Conservation (phyloP, 1,140 invertebrate species). For the Trigoniulus corallinus region DNA sequence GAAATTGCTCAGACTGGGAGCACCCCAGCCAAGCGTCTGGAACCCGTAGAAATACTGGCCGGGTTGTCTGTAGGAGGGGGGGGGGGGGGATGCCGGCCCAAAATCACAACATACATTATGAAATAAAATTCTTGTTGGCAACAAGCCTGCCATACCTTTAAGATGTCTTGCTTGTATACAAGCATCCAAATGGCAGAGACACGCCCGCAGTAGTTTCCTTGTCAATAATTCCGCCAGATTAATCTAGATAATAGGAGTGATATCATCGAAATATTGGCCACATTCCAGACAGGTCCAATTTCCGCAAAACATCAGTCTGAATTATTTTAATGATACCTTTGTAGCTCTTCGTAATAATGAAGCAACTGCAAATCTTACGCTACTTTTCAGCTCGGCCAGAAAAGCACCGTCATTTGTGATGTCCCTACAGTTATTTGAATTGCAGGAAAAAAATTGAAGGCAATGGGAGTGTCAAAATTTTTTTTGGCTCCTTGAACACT, state of each 20-base stretch:
- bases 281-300: not conserved
- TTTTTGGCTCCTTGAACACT: not conserved
- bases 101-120: too few relatives aligned
- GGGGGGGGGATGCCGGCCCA: too few relatives aligned
- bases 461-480: not conserved
- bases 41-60: too few relatives aligned
- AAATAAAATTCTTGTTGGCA: too few relatives aligned
- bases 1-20: too few relatives aligned
- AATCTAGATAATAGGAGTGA: not conserved
- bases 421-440: not conserved
- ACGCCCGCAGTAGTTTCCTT: not conserved
- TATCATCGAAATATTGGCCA: not conserved
- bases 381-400: not conserved
- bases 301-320: not conserved
- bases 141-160: too few relatives aligned
- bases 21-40: too few relatives aligned
- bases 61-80: too few relatives aligned
- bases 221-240: not conserved
- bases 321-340: conserved; percentile 1
- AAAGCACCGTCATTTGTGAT: not conserved
- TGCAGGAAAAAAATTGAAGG: not conserved
- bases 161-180: not conserved
- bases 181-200: not conserved
- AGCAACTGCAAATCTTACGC: not conserved
- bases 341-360: not conserved